These are phyloP conservation scores for Brachionus koreanus DNA, from an alignment of 1,140 invertebrate species.

Conservation along the genomic window DNA sequence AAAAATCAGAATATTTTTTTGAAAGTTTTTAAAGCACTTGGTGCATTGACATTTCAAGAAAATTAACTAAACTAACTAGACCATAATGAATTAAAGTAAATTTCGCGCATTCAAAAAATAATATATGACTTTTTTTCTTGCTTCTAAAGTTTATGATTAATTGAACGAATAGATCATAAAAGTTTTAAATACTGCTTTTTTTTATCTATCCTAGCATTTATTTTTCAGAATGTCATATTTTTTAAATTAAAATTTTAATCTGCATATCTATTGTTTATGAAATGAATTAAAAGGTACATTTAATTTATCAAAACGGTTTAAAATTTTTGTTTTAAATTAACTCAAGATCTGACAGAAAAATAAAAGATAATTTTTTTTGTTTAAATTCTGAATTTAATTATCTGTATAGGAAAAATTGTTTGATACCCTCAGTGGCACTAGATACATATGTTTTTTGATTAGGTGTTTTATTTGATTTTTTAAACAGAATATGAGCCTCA, in stretches of 20 bases:
- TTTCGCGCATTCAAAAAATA: background rate
- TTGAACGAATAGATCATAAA: conserved; percentile 30
- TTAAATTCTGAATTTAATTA: background rate
- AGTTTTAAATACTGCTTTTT: conserved; percentile 9
- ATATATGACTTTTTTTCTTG: background rate
- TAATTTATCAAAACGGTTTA: background rate
- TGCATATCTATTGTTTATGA: background rate
- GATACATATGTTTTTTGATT: background rate
- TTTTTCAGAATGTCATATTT: conserved; percentile 31
- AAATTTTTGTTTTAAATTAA: background rate
- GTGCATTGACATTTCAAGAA: conserved; percentile 16
- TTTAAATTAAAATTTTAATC: conserved; percentile 28
- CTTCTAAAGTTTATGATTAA: conserved; percentile 6
- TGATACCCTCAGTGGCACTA: background rate
- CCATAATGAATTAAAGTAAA: background rate
- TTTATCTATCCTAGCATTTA: conserved; percentile 3
- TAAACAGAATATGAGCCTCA: background rate
- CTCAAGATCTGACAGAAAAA: background rate
- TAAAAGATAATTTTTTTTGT: background rate
- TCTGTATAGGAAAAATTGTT: background rate
- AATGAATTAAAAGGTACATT: background rate
- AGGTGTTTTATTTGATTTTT: background rate
- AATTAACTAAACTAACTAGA: background rate
- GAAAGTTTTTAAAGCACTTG: background rate
- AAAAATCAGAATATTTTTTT: conserved; percentile 5